phyloP scores from a whole-genome alignment of 2,113 vertebrate genomes.

The Ophthalmolycus amberensis region DNA sequence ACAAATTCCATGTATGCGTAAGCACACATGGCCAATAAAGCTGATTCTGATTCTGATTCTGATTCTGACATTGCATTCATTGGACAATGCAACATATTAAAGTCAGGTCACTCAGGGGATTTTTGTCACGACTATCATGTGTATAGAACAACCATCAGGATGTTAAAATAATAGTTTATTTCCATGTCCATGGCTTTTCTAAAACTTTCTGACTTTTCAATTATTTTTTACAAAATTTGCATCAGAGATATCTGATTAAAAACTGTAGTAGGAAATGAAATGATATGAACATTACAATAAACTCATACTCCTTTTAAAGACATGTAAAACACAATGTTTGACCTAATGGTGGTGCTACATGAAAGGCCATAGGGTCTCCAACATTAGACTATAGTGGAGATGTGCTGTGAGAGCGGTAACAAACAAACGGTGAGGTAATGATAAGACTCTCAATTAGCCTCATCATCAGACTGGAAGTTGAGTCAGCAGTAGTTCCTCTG shows the following conservation, averaged over 20 bases:
- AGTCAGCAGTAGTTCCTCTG: slow-evolving; percentile 20
- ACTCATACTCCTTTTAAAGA: not conserved
- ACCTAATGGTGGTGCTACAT: not conserved
- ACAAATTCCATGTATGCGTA: too few species aligned
- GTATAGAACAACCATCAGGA: not conserved
- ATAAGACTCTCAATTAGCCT: slow-evolving; percentile 30
- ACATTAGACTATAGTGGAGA: not conserved
- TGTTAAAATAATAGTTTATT: not conserved
- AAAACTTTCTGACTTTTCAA: not conserved
- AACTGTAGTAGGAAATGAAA: not conserved
- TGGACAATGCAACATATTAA: not conserved
- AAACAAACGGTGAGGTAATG: slow-evolving; percentile 19
- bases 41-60: too few species aligned
- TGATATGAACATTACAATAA: not conserved
- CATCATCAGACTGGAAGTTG: slow-evolving; percentile 11
- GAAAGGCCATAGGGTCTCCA: not conserved
- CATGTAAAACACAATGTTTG: not conserved
- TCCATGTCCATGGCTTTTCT: not conserved
- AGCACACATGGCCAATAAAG: too few species aligned
- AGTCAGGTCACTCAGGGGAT: not conserved
- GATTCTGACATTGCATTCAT: not conserved
- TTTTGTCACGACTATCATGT: not conserved
- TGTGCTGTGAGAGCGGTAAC: not conserved
- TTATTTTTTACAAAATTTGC: not conserved
- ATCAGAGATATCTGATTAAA: not conserved